Base-by-base conservation (phyloP, 2,797 vertebrate species). In the Fratercula arctica region DNA sequence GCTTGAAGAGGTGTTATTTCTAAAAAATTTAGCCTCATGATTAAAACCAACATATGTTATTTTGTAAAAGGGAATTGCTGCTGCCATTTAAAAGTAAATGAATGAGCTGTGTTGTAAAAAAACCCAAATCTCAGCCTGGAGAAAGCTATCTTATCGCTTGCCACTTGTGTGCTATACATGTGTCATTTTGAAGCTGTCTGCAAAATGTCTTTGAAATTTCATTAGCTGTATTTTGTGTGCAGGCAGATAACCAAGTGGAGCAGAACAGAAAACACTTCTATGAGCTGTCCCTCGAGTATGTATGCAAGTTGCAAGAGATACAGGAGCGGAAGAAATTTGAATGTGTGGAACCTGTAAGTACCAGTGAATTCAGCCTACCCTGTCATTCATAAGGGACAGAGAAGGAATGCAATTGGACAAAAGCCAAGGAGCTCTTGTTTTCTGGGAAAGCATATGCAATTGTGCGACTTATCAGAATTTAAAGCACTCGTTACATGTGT, bases 321-420 rank as follows among this genome's bases (percentile, higher is more conserved):
- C 99, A 99, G 96, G 99, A 99, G 95, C 98, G 99, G 89, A 99
- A 99, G 98, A 99, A 99, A 97, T 99, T 99, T 97, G 99, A 99
- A 90, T 99, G 99, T 90, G 99, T 99, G 95, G 99, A 99, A 90
- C 99, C 99, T 76, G 99, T 99, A 97, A 99, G 99, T 98, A 97
- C 48, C 19, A 1, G 4, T 28, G 67, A 92, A 60, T 84, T 74
- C 75, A 77, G 14, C 25, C 74, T 51, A 3, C 20, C 2, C n/a
- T 53, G 0, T 5, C 26, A 37, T 67, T 35, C 33, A 1, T 14
- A 61, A 72, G 37, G 29, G 35, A 8, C 1, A 10, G 46, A 66
- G 67, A 25, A 54, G 51, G 53, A 85, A 53, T 57, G 63, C 37
- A 9, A 2, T 1, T 56, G 53, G 53, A 18, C 4, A 53, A 45